Evolutionary conservation across 2,888 invertebrate genomes (phyloP), one percentile per base, ranked within the genome.

Genomic region (Cheilosia vernalis): DNA sequence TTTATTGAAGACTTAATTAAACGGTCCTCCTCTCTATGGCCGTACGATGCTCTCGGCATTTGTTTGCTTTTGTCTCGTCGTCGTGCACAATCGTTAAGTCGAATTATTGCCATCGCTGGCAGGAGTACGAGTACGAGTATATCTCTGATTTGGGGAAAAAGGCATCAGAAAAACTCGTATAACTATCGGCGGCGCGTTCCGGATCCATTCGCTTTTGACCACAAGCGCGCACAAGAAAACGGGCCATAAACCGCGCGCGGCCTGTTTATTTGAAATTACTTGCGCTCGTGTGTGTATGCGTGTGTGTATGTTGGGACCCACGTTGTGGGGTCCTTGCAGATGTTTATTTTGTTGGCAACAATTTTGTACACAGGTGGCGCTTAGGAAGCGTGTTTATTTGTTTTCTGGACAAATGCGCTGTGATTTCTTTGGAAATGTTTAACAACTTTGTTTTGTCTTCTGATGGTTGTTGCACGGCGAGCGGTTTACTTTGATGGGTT

Each of bases 1-100:
- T 85, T 85, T 85, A 85, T 85, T 80, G 80, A 85, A 70, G 85
- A 85, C 80, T 85, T 85, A 81, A 85, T 85, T 85, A 85, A 85
- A 85, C 61, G 85, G 58, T 76, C 30, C 44, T 44, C n/a, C 27
- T 30, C 27, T 30, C 30, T 30, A 30, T 19, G 47, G 37, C 9
- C 9, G 30, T 66, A 40, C 53, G 44, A 73, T 78, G 67, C 64
- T 64, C 66, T 58, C 67, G 58, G 66, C 66, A 21, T 67, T 80
- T 85, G 85, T 85, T 85, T 85, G 85, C 76, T 81, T 85, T 80
- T 85, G 85, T 85, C 85, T 85, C 80, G 85, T 70, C 80, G 67
- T 60, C 67, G 81, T 51, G 56, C 55, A 78, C 58, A 76, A 67
- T 81, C 85, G 67, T 85, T 80, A 85, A 85, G 80, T 84, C 84